phyloP scores from a whole-genome alignment of 2,797 vertebrate genomes.

The Hypotaenidia philippensis region DNA sequence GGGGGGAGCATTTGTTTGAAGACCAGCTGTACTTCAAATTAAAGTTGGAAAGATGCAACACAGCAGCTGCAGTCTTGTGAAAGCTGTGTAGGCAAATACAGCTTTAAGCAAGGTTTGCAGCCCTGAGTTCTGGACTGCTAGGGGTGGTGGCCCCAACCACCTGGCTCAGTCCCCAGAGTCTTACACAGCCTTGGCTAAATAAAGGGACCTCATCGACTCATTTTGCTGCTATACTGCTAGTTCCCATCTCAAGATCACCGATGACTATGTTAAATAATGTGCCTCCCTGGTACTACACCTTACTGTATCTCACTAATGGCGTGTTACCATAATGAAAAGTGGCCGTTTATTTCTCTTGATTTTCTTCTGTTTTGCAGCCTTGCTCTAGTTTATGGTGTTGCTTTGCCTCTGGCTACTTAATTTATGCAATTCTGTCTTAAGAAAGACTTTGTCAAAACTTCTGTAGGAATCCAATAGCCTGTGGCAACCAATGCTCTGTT shows the following conservation, averaged over 20 bases:
- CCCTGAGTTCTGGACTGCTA: neutral
- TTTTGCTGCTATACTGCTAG: neutral
- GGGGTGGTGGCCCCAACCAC: neutral
- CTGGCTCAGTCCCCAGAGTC: accelerated
- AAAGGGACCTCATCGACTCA: neutral
- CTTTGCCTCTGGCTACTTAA: slow-evolving; percentile 20
- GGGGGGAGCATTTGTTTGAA: neutral
- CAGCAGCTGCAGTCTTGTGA: neutral
- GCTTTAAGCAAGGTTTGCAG: accelerated
- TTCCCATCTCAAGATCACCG: neutral
- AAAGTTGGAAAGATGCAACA: neutral
- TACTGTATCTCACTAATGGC: neutral
- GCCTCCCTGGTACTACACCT: neutral
- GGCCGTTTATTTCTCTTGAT: neutral
- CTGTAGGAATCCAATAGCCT: neutral
- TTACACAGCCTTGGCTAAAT: neutral
- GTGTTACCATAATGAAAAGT: neutral
- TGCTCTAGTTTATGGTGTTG: neutral
- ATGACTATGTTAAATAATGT: neutral
- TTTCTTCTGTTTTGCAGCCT: neutral
- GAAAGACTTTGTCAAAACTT: slow-evolving; percentile 22
- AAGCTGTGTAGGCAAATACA: neutral
- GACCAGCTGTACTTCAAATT: neutral
- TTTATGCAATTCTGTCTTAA: slow-evolving; percentile 21
- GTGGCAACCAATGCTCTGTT: neutral